Conservation (phyloP, 1,140 invertebrate genomes). For the Venustaconcha ellipsiformis region DNA sequence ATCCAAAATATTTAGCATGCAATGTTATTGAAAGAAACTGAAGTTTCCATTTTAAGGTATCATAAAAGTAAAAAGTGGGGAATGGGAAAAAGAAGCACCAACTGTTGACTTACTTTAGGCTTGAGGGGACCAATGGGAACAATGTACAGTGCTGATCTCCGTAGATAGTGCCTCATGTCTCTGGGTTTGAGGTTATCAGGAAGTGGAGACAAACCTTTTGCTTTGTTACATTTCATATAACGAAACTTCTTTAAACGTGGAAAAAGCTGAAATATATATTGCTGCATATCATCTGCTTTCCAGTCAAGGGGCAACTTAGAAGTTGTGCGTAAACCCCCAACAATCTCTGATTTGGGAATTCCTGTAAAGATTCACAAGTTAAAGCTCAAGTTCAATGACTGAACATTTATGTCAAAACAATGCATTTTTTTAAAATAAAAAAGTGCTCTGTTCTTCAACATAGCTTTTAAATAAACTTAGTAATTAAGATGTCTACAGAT, state of each 20-base stretch:
- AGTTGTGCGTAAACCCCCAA: constrained; percentile 21
- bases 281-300: constrained; percentile 15
- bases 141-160: constrained; percentile 27
- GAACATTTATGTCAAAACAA: too few species aligned
- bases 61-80: too few species aligned
- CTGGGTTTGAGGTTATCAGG: constrained; percentile 26
- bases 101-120: constrained; percentile 18
- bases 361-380: constrained; percentile 3
- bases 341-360: constrained; percentile 21
- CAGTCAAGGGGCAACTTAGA: constrained; percentile 25
- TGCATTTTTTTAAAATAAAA: too few species aligned
- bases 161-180: constrained; percentile 17
- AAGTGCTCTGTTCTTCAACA: too few species aligned
- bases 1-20: too few species aligned
- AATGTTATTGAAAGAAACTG: too few species aligned
- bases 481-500: too few species aligned
- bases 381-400: too few species aligned
- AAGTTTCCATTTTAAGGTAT: too few species aligned
- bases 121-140: constrained; percentile 15
- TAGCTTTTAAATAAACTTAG: too few species aligned
- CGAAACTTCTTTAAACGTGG: constrained; percentile 14
- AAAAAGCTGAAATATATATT: constrained; percentile 17
- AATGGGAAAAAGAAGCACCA: too few species aligned
- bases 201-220: constrained; percentile 21
- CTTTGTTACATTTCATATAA: constrained; percentile 28